Conservation (phyloP, 2,888 invertebrate species). For the Labia minor region DNA sequence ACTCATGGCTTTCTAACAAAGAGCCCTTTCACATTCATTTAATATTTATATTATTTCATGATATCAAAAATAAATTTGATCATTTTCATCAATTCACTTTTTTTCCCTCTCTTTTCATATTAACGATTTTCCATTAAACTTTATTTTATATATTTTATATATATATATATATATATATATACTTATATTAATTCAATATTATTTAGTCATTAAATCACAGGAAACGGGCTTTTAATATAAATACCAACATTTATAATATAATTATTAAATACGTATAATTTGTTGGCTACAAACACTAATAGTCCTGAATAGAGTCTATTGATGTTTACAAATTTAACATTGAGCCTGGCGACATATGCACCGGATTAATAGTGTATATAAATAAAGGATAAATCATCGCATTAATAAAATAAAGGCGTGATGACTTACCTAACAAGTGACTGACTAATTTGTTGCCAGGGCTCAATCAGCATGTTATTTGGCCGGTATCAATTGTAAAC, state of each 20-base stretch:
- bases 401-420: constrained; percentile 5
- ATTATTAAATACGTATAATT: constrained; percentile 1
- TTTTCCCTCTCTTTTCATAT: not conserved
- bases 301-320: not conserved
- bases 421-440: constrained; percentile 13
- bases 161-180: no score
- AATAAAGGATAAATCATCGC: constrained; percentile 8
- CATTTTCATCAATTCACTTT: no score
- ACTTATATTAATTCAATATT: no score
- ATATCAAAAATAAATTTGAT: not conserved
- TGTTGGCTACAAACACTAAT: not conserved
- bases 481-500: constrained; percentile 13
- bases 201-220: not conserved
- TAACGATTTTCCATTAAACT: not conserved
- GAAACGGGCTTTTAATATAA: not conserved
- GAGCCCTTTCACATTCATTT: not conserved
- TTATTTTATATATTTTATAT: not conserved
- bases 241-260: not conserved
- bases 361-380: constrained; percentile 2
- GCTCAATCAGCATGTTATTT: constrained; percentile 8
- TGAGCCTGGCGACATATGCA: not conserved
- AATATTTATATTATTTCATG: not conserved
- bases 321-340: constrained; percentile 1
- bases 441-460: constrained; percentile 1
- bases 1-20: constrained; percentile 1